A percentile compares a stretch with the other conserved stretches of the same genome.
Conservation (phyloP, 1,140 invertebrate genomes). For the Bactericera cockerelli region DNA sequence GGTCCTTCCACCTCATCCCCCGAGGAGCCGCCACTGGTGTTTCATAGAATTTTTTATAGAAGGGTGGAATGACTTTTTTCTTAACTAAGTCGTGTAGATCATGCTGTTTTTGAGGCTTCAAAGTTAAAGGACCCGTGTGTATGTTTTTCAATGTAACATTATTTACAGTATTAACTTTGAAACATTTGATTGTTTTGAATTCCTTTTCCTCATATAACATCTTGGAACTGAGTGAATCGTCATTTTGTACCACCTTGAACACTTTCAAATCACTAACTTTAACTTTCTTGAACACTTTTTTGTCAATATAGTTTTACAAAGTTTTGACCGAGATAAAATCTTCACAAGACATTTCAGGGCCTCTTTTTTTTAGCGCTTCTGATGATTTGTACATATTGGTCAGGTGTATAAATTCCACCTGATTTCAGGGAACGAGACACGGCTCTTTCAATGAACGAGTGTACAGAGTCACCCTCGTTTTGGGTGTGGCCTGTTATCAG, state of each 20-base stretch:
- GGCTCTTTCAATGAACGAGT: not conserved
- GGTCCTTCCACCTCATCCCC: no score
- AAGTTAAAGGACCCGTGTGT: not conserved
- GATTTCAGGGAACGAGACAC: not conserved
- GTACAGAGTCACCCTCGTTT: not conserved
- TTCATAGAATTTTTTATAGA: not conserved
- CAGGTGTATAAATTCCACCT: not conserved
- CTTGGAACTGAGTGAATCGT: not conserved
- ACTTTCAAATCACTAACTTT: not conserved
- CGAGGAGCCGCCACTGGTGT: no score
- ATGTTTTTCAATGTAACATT: not conserved
- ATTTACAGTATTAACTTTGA: not conserved
- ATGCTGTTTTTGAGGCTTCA: not conserved
- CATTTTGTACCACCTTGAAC: not conserved
- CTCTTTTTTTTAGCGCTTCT: not conserved
- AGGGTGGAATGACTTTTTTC: not conserved
- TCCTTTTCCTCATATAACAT: not conserved
- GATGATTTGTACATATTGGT: not conserved
- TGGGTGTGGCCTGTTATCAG: not conserved
- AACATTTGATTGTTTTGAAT: not conserved
- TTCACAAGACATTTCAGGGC: not conserved
- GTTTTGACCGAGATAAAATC: not conserved
- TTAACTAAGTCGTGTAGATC: not conserved
- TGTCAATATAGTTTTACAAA: not conserved
- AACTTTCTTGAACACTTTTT: not conserved